Conservation (phyloP, 2,113 vertebrate genomes). For the Hyperoodon ampullatus region DNA sequence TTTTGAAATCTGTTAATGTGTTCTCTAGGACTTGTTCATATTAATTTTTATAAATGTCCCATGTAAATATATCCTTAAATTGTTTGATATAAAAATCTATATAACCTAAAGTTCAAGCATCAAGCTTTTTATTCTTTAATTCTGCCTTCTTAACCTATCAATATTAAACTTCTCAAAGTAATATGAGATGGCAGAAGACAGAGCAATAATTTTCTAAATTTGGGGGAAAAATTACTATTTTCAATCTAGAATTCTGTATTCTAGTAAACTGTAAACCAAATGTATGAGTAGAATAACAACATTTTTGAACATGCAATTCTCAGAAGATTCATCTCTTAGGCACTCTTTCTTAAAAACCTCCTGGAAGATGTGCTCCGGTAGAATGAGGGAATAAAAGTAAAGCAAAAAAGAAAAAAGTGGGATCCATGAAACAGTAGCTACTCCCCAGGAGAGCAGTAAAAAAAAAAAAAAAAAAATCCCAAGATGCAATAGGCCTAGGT, state of each 20-base stretch:
- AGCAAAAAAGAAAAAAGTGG: not conserved
- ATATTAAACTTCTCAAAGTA: conserved; percentile 5
- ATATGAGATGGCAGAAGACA: not conserved
- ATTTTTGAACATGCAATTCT: conserved; percentile 22
- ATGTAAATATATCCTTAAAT: not conserved
- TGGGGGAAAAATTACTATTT: conserved; percentile 9
- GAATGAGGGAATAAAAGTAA: not conserved
- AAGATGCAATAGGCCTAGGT: not conserved
- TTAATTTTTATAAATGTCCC: conserved; percentile 7
- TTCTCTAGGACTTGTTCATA: not conserved
- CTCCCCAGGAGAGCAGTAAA: not conserved
- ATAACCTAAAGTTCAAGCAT: not conserved
- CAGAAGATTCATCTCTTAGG: not conserved
- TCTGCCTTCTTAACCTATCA: not conserved
- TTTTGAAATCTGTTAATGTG: not conserved
- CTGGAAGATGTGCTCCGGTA: not conserved
- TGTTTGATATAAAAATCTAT: conserved; percentile 19
- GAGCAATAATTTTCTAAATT: conserved; percentile 10
- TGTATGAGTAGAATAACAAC: conserved; percentile 3
- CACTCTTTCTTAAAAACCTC: conserved; percentile 12
- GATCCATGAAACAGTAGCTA: not conserved
- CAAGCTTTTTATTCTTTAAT: not conserved
- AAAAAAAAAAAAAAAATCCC: not conserved
- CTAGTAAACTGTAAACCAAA: not conserved
- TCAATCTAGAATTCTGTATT: not conserved